Evolutionary conservation across 2,888 invertebrate genomes (phyloP).

Genomic region (Eristalis tenax): DNA sequence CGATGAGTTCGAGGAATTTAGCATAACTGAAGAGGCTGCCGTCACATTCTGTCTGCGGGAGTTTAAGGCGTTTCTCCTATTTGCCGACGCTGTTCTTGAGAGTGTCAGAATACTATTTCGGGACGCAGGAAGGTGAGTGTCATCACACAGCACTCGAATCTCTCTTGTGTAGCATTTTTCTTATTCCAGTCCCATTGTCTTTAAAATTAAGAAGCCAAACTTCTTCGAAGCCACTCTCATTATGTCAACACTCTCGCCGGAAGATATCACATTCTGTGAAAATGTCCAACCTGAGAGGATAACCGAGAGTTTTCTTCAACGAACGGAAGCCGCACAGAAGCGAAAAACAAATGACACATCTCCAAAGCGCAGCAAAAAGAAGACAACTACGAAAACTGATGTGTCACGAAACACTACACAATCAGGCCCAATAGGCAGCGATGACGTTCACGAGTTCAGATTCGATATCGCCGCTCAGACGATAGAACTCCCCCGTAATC

Average conservation of each 20-base stretch:
- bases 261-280: constrained; percentile 78
- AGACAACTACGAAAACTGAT: neutral
- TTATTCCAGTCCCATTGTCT: constrained; percentile 85
- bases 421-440: neutral
- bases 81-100: constrained; percentile 88
- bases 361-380: neutral
- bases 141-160: neutral
- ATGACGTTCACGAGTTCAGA: constrained; percentile 22
- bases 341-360: constrained; percentile 20
- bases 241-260: constrained; percentile 84
- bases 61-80: constrained; percentile 89
- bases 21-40: constrained; percentile 83
- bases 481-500: constrained; percentile 31
- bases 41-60: constrained; percentile 94
- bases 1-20: constrained; percentile 77
- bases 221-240: constrained; percentile 91
- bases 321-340: constrained; percentile 43
- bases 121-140: constrained; percentile 86
- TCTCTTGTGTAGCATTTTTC: neutral
- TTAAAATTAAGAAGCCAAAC: constrained; percentile 87
- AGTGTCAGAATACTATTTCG: constrained; percentile 89
- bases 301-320: constrained; percentile 46
- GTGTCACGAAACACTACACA: neutral
- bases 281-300: constrained; percentile 74
- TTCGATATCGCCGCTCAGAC: constrained; percentile 19